phyloP scores from a whole-genome alignment of 2,888 invertebrate species.

The Caenorhabditis sp. region DNA sequence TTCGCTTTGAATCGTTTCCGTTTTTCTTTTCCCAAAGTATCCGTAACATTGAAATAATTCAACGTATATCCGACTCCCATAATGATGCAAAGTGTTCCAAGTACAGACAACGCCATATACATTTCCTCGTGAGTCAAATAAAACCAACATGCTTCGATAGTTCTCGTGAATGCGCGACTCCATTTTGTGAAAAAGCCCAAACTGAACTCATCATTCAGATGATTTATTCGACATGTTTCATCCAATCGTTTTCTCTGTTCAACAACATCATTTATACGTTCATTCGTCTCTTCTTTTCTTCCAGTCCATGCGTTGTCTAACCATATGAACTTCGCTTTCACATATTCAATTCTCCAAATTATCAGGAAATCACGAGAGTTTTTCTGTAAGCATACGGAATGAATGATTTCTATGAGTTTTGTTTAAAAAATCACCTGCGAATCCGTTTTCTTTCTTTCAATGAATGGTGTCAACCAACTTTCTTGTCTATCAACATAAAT shows the following conservation, averaged over 20 bases:
- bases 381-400: too few relatives aligned
- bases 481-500: slow-evolving; percentile 59
- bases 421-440: background rate
- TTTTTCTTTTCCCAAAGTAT: too few relatives aligned
- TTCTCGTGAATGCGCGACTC: slow-evolving; percentile 54
- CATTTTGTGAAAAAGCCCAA: slow-evolving; percentile 59
- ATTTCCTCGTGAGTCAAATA: slow-evolving; percentile 66
- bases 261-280: slow-evolving; percentile 45
- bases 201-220: slow-evolving; percentile 51
- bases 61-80: slow-evolving; percentile 44
- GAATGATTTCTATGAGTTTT: too few relatives aligned
- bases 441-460: slow-evolving; percentile 43
- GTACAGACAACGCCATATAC: slow-evolving; percentile 64
- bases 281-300: slow-evolving; percentile 40
- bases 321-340: slow-evolving; percentile 63
- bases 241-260: slow-evolving; percentile 45
- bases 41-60: slow-evolving; percentile 39
- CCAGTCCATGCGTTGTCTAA: slow-evolving; percentile 57
- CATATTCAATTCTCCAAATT: slow-evolving; percentile 64
- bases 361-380: slow-evolving; percentile 57
- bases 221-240: slow-evolving; percentile 33
- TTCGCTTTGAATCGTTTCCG: slow-evolving; percentile 15
- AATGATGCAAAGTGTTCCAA: slow-evolving; percentile 55
- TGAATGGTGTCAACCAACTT: slow-evolving; percentile 61
- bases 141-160: slow-evolving; percentile 63